Conservation (phyloP, 37 sponge, comb jelly and placozoan genomes). For the Eunapius fragilis region DNA sequence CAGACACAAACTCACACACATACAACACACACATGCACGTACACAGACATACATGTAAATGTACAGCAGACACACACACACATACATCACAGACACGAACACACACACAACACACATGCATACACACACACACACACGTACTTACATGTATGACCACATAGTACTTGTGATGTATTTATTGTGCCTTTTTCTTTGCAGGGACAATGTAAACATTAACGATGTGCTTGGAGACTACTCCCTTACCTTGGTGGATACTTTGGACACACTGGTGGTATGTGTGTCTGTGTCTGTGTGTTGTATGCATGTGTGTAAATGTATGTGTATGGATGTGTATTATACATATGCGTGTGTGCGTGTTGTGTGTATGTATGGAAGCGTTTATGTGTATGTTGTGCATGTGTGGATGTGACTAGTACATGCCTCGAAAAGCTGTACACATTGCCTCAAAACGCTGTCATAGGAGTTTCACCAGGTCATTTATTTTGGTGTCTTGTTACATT, state of each 20-base stretch:
- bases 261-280: conserved; percentile 81
- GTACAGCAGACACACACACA: neutral
- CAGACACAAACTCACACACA: neutral
- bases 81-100: too few relatives aligned
- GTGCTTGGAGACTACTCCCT: conserved; percentile 93
- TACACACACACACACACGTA: too few relatives aligned
- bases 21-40: neutral
- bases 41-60: neutral
- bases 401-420: neutral
- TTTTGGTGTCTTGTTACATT: too few relatives aligned
- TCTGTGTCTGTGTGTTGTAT: neutral
- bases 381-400: neutral
- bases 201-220: conserved; percentile 95
- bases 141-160: too few relatives aligned
- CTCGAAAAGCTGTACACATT: too few relatives aligned
- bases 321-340: too few relatives aligned
- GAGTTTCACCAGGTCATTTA: too few relatives aligned
- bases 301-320: too few relatives aligned
- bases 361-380: neutral
- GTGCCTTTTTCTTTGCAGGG: conserved; percentile 40
- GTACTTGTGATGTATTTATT: too few relatives aligned
- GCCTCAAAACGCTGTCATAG: too few relatives aligned
- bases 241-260: conserved; percentile 91
- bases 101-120: too few relatives aligned
- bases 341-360: too few relatives aligned